A percentile compares a stretch with the other conserved stretches of the same genome.
phyloP scores from a whole-genome alignment of 30 jellyfish, hydroid and myxozoan genomes.

The Aurelia aurita complex sp. Pacific region DNA sequence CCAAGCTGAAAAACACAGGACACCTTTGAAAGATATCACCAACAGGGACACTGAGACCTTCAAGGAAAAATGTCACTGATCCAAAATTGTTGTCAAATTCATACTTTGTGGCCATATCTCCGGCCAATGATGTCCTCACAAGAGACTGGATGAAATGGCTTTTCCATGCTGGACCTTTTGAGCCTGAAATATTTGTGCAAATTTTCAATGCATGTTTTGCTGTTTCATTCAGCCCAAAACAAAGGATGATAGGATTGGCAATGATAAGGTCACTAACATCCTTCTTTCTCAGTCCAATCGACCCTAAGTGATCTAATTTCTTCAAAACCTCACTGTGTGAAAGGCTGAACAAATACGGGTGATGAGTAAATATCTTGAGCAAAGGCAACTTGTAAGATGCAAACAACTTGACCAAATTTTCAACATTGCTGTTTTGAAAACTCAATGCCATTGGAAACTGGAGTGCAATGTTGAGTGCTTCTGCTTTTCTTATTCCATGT shows the following conservation, averaged over 20 bases:
- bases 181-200: constrained; percentile 36
- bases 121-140: constrained; percentile 17
- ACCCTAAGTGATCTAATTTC: constrained; percentile 41
- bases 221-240: constrained; percentile 36
- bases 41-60: constrained; percentile 31
- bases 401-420: constrained; percentile 12
- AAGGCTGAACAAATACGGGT: constrained; percentile 45
- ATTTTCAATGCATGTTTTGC: constrained; percentile 41
- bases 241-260: constrained; percentile 23
- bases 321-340: constrained; percentile 28
- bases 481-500: constrained; percentile 21
- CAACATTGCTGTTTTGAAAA: constrained; percentile 14
- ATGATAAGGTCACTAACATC: constrained; percentile 37
- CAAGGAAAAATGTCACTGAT: constrained; percentile 34
- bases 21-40: constrained; percentile 21
- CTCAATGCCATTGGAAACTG: constrained; percentile 31
- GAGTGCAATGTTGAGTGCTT: constrained; percentile 24
- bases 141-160: constrained; percentile 50
- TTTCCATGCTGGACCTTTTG: constrained; percentile 43
- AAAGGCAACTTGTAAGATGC: constrained; percentile 9
- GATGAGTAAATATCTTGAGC: constrained; percentile 4
- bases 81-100: constrained; percentile 46
- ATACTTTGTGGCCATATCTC: constrained; percentile 26
- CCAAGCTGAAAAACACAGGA: constrained; percentile 37
- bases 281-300: constrained; percentile 49